Conservation (phyloP, 2,888 invertebrate species). For the Lasioglossum malachurum region DNA sequence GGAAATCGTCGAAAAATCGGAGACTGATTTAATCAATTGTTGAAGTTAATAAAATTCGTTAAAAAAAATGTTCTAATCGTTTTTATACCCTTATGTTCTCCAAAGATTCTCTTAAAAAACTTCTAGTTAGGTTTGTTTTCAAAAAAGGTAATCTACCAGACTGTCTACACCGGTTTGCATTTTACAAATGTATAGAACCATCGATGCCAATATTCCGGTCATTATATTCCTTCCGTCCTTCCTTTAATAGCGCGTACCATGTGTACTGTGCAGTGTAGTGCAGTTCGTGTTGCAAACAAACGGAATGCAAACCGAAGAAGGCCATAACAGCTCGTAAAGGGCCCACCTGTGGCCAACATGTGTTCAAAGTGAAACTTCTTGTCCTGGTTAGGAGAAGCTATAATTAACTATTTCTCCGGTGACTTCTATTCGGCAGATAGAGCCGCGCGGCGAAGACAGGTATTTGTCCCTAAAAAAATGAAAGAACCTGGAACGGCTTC, state of each 20-base stretch:
- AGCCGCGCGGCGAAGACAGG: background rate
- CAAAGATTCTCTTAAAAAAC: no score
- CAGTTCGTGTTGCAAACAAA: background rate
- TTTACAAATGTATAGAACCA: background rate
- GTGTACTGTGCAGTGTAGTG: background rate
- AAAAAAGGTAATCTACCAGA: background rate
- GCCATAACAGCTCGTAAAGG: constrained; percentile 6
- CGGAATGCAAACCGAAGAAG: background rate
- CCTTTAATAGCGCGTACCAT: background rate
- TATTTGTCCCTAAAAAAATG: background rate
- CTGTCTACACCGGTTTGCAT: background rate
- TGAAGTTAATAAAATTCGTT: no score
- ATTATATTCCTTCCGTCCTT: background rate
- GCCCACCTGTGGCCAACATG: background rate
- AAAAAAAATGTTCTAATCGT: no score
- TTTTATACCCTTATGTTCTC: background rate
- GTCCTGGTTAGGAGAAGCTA: background rate
- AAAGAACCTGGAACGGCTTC: background rate
- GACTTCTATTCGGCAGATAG: background rate
- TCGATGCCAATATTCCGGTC: background rate
- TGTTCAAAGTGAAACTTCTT: constrained; percentile 13
- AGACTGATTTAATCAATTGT: no score
- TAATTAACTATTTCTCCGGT: background rate
- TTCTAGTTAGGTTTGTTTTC: background rate
- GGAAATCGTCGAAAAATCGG: no score